A percentile compares a stretch with the other conserved stretches of the same genome.
These are phyloP conservation scores for Gymnoscelis rufifasciata DNA, from an alignment of 2,888 invertebrate species.

Conservation along the genomic window DNA sequence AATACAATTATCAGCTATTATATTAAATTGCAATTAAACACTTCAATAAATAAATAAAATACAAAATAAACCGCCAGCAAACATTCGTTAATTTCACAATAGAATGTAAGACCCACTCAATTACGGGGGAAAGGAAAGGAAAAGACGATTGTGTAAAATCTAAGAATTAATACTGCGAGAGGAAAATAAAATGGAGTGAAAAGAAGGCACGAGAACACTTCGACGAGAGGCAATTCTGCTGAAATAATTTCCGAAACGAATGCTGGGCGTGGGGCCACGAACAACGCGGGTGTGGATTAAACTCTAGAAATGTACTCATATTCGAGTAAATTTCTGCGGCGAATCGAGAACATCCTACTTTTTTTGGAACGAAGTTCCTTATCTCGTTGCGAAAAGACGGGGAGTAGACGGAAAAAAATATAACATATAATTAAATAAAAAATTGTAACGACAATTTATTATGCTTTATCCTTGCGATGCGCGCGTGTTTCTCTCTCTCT, in stretches of 20 bases:
- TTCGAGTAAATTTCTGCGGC: no score
- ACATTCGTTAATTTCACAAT: constrained; percentile 24
- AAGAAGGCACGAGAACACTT: constrained; percentile 38
- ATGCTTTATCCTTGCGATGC: no score
- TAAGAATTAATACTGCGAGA: constrained; percentile 29
- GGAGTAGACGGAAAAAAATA: no score
- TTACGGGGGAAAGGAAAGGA: constrained; percentile 22
- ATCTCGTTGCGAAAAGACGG: no score
- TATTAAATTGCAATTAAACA: not conserved
- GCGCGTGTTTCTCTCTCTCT: no score
- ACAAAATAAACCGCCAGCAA: constrained; percentile 8
- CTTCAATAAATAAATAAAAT: not conserved
- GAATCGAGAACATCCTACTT: no score
- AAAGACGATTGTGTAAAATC: constrained; percentile 28
- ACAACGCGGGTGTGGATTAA: not conserved
- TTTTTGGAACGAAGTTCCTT: no score
- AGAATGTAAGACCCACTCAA: constrained; percentile 28
- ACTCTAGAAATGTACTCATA: not conserved
- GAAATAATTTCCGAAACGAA: constrained; percentile 58
- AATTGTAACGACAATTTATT: no score
- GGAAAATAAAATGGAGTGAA: constrained; percentile 30
- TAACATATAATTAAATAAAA: no score
- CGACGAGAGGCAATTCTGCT: constrained; percentile 55
- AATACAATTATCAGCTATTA: not conserved
- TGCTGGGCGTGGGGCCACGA: constrained; percentile 35